These are phyloP conservation scores for Chaenogobius annularis DNA, from an alignment of 2,113 vertebrate genomes.

Conservation along the genomic window DNA sequence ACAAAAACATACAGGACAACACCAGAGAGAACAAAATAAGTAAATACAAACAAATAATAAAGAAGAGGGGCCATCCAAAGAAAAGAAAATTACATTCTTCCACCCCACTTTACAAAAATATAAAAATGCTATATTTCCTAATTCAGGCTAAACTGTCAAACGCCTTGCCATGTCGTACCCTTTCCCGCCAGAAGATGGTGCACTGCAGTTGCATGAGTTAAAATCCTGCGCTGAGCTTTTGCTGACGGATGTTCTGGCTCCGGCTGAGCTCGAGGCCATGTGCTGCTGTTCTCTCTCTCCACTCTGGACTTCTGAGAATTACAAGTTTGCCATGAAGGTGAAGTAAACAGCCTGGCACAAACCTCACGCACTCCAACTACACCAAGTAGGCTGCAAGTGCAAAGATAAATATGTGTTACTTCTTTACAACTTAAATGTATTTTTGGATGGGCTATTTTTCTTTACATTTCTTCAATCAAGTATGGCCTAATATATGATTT, in stretches of 20 bases:
- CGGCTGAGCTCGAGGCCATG: background rate
- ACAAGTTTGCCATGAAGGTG: slow-evolving; percentile 6
- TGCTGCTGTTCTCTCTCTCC: slow-evolving; percentile 11
- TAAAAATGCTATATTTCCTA: too few species aligned
- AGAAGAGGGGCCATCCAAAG: too few species aligned
- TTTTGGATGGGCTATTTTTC: too few species aligned
- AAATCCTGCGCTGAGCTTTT: background rate
- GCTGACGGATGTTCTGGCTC: background rate
- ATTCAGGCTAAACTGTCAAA: too few species aligned
- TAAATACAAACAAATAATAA: too few species aligned
- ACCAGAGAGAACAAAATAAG: too few species aligned
- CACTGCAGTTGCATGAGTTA: background rate
- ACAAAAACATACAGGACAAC: too few species aligned
- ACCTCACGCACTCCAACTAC: background rate
- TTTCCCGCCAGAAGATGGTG: slow-evolving; percentile 34
- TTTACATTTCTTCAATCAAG: too few species aligned
- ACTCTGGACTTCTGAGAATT: slow-evolving; percentile 41
- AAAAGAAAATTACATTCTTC: too few species aligned
- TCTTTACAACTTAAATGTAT: background rate
- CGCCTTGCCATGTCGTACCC: background rate
- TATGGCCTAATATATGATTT: too few species aligned
- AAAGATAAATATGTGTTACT: background rate
- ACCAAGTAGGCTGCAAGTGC: background rate
- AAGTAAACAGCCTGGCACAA: slow-evolving; percentile 29
- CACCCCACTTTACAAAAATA: too few species aligned